Base-by-base conservation (phyloP, 1,140 invertebrate species). In the Oreohelix idahoensis region DNA sequence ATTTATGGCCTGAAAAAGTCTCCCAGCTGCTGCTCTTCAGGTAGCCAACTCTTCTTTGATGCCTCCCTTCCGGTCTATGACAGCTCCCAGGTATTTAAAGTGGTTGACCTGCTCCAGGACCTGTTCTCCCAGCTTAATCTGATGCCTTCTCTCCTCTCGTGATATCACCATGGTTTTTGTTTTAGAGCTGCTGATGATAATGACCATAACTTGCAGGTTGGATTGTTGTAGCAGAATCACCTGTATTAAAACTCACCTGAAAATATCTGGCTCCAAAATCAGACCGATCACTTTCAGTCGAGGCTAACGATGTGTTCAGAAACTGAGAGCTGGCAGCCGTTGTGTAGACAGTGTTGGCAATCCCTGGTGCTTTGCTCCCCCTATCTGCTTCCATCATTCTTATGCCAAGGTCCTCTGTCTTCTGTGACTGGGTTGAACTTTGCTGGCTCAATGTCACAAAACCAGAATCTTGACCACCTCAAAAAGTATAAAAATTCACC, bases 271-370 rank as follows among this genome's bases (percentile, higher is more conserved):
- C 39, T 36, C 32, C 35, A 2, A 63, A 29, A 0, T 79, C 77
- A 29, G 79, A 71, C 5, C 36, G 66, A 53, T 81, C 66, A 81
- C 79, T 81, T 36, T 53, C n/a, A 13, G 79, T 45, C 13, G 79
- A 81, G 10, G 42, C 45, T 66, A 81, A 70, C 26, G 79, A 81
- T 35, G 79, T 49, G 32, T 81, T 81, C 10, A 79, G 36, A 26
- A 66, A 66, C 0, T 53, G 45, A 51, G 75, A 53, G 38, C 38
- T 42, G 1, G 35, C 1, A 10, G n/a, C 23, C 13, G 75, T 35
- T 51, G 75, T 42, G 20, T 36, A 38, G 8, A 32, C 39, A n/a
- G 36, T 45, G 36, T 4, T 42, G 38, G 71, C 36, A 23, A 13
- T 10, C n/a, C 38, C 71, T n/a, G 20, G 26, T 42, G 38, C 17